These are phyloP conservation scores for Heliothis virescens DNA, from an alignment of 1,140 invertebrate genomes.

Conservation along the genomic window DNA sequence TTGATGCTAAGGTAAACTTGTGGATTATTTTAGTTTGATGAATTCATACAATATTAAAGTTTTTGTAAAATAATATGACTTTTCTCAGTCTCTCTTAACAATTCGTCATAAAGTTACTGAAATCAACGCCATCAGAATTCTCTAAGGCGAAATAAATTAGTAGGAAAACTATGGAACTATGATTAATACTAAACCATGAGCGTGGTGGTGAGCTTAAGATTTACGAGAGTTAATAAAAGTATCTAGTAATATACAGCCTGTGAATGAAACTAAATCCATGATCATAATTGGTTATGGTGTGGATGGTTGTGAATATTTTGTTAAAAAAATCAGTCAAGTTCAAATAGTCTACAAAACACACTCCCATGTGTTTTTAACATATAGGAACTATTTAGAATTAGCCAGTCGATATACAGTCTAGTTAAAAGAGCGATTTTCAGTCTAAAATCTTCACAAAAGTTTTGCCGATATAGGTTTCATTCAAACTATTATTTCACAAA, in stretches of 20 bases:
- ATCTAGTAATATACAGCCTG: neutral
- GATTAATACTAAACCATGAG: neutral
- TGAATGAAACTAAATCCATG: neutral
- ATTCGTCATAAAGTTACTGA: neutral
- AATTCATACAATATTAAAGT: no score
- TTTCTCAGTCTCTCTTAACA: neutral
- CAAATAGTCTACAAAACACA: no score
- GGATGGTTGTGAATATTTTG: no score
- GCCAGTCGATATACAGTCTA: no score
- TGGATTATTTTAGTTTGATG: no score
- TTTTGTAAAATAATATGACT: neutral
- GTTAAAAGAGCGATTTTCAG: no score
- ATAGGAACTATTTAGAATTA: no score
- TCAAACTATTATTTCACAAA: no score
- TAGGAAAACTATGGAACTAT: neutral
- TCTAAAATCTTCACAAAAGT: no score
- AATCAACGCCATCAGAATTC: neutral
- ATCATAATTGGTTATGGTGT: neutral
- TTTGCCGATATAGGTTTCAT: no score
- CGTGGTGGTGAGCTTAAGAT: neutral
- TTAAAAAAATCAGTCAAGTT: no score
- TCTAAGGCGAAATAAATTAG: constrained; percentile 16
- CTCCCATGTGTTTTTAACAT: no score
- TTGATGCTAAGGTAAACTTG: neutral
- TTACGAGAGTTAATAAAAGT: neutral